Evolutionary conservation across 37 sponge, comb jelly and placozoan genomes (phyloP).

Genomic region (Haliclona indistincta): DNA sequence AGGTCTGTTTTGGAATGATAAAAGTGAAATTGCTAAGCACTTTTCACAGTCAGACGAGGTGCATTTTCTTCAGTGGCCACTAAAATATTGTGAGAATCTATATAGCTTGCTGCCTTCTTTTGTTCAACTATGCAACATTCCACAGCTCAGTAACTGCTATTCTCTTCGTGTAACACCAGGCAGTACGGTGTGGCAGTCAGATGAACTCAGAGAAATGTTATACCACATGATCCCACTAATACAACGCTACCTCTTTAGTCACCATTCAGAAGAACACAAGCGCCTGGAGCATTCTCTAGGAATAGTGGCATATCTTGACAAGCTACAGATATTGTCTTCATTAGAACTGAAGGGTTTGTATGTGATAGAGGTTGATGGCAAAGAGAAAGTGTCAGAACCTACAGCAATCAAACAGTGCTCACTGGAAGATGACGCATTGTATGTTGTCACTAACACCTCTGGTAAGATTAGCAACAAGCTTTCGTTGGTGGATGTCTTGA

Average conservation of each 20-base stretch:
- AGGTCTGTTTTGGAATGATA: conserved; percentile 33
- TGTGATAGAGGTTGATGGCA: no score
- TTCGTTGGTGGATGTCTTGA: neutral
- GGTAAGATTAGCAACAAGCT: conserved; percentile 4
- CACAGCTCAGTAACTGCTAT: conserved; percentile 10
- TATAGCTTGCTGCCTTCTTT: neutral
- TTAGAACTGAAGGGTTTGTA: no score
- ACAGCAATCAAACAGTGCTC: conserved; percentile 8
- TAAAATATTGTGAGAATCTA: neutral
- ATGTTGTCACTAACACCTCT: conserved; percentile 11
- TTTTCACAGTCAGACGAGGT: conserved; percentile 19
- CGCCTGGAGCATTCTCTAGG: conserved; percentile 8
- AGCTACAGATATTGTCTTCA: conserved; percentile 23
- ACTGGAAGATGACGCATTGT: conserved; percentile 15
- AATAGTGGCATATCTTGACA: conserved; percentile 8
- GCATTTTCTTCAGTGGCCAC: conserved; percentile 46
- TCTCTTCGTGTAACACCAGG: neutral
- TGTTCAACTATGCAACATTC: conserved; percentile 25
- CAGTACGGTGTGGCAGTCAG: neutral
- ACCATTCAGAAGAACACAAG: conserved; percentile 8
- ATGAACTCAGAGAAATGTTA: conserved; percentile 14
- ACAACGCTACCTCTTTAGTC: conserved; percentile 14
- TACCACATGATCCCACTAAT: conserved; percentile 20
- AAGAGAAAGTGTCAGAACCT: neutral
- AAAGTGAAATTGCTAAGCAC: conserved; percentile 11